phyloP scores from a whole-genome alignment of 1,140 invertebrate species.

The Aethina tumida region DNA sequence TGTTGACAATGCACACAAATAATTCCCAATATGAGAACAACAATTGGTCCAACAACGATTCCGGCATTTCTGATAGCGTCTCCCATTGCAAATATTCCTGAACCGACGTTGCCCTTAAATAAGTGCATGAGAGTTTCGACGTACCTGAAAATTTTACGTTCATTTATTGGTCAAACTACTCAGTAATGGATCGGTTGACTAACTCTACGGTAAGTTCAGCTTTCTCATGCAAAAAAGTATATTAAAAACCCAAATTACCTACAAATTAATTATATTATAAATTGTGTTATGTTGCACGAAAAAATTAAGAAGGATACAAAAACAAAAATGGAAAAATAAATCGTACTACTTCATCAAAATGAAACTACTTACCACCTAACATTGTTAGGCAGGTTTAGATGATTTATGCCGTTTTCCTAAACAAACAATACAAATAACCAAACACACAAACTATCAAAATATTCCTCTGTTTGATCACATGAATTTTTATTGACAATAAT shows the following conservation, averaged over 20 bases:
- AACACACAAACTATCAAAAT: too few relatives aligned
- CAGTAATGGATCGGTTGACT: not conserved
- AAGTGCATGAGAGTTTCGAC: slow-evolving; percentile 62
- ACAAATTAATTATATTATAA: not conserved
- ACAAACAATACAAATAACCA: too few relatives aligned
- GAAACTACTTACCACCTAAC: too few relatives aligned
- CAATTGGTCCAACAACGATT: slow-evolving; percentile 51
- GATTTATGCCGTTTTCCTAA: too few relatives aligned
- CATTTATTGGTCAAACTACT: not conserved
- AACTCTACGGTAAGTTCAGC: not conserved
- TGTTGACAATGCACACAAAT: slow-evolving; percentile 66
- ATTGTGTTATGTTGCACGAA: not conserved
- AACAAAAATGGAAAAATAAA: not conserved
- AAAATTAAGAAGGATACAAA: not conserved
- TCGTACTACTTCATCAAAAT: too few relatives aligned
- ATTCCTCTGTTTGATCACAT: too few relatives aligned
- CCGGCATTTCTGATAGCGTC: slow-evolving; percentile 68
- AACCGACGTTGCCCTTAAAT: slow-evolving; percentile 66
- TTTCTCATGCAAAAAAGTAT: not conserved
- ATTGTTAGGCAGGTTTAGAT: too few relatives aligned
- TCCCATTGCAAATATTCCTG: slow-evolving; percentile 65
- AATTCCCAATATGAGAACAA: slow-evolving; percentile 54
- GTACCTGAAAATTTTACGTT: slow-evolving; percentile 42
- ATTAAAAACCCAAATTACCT: not conserved
- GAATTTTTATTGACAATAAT: too few relatives aligned